A percentile compares a stretch with the other conserved stretches of the same genome.
phyloP scores from a whole-genome alignment of 2,113 vertebrate species.

The Elephantulus edwardii region DNA sequence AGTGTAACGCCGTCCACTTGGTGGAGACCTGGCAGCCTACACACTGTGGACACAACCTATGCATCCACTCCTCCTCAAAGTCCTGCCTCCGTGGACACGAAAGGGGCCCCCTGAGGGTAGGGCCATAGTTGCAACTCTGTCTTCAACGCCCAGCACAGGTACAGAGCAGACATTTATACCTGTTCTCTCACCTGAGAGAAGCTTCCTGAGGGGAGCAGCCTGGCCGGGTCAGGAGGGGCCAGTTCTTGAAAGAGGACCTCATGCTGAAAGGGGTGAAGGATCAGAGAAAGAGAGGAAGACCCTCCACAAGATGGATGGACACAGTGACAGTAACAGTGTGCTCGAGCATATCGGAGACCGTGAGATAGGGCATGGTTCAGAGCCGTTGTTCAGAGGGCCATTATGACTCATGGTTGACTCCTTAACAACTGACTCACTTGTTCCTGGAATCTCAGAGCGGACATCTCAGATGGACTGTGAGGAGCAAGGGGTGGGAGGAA shows the following conservation, averaged over 20 bases:
- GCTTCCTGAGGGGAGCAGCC: not conserved
- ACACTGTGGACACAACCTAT: not conserved
- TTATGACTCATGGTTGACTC: too few species aligned
- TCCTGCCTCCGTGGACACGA: not conserved
- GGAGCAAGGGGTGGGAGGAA: not conserved
- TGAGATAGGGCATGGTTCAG: too few species aligned
- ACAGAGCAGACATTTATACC: not conserved
- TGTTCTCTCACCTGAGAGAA: not conserved
- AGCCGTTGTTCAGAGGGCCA: too few species aligned
- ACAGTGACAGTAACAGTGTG: too few species aligned
- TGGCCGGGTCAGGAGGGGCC: too few species aligned
- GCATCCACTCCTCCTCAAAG: accelerated
- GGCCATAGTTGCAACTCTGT: not conserved
- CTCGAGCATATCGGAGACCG: too few species aligned
- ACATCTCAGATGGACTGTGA: not conserved
- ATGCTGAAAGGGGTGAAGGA: too few species aligned
- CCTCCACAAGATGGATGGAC: too few species aligned
- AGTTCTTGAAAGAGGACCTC: too few species aligned
- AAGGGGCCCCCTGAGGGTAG: not conserved
- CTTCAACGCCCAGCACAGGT: not conserved
- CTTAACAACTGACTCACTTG: not conserved
- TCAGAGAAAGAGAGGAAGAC: too few species aligned
- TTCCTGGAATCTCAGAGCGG: not conserved
- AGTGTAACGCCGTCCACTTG: accelerated
- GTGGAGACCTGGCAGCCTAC: not conserved